Evolutionary conservation across 2,888 invertebrate species (phyloP).

Genomic region (Dione vanillae): DNA sequence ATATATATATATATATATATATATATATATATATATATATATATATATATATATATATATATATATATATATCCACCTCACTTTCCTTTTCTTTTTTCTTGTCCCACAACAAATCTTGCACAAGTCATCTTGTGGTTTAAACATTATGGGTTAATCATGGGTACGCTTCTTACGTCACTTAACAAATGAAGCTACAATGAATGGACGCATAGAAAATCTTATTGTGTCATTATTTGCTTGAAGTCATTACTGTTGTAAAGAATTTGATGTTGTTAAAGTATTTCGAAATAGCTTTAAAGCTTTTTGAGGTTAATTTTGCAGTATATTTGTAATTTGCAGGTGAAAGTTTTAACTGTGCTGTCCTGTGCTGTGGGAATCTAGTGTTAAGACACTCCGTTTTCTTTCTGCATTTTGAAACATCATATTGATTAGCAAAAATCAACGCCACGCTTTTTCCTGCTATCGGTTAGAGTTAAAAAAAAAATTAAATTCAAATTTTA

Average conservation of each 20-base stretch:
- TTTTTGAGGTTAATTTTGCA: neutral
- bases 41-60: too few species aligned
- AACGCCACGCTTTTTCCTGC: too few species aligned
- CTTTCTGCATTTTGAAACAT: too few species aligned
- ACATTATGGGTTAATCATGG: constrained; percentile 20
- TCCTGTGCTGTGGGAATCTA: neutral
- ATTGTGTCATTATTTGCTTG: neutral
- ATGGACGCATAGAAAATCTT: constrained; percentile 4
- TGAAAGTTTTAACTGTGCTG: too few species aligned
- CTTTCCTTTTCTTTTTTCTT: neutral
- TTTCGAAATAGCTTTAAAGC: neutral
- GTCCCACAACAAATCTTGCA: constrained; percentile 36
- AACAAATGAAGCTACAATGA: constrained; percentile 7
- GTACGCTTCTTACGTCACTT: constrained; percentile 6
- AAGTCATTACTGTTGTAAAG: neutral
- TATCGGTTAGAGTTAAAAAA: too few species aligned
- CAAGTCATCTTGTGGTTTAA: constrained; percentile 32
- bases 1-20: too few species aligned
- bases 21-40: too few species aligned
- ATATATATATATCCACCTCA: too few species aligned
- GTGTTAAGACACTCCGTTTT: too few species aligned
- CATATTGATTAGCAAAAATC: too few species aligned
- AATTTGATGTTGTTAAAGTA: neutral
- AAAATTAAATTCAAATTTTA: too few species aligned
- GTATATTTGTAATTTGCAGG: too few species aligned